These are phyloP conservation scores for Philopedon plagiatum DNA, from an alignment of 2,888 invertebrate genomes.

Conservation along the genomic window DNA sequence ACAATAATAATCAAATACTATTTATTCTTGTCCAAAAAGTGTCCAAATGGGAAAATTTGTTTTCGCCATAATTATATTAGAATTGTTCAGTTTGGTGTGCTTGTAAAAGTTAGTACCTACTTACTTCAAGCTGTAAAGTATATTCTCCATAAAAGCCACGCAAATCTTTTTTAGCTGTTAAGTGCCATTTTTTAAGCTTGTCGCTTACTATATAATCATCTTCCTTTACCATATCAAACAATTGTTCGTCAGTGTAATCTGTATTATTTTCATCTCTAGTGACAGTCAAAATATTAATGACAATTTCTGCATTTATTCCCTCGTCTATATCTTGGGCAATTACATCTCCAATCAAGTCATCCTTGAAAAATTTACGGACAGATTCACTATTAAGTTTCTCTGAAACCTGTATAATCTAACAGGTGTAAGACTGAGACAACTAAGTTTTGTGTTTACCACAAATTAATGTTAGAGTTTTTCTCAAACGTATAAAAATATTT, in stretches of 20 bases:
- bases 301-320: slow-evolving; percentile 53
- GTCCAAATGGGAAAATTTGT: too few species aligned
- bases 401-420: too few species aligned
- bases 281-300: slow-evolving; percentile 61
- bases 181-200: slow-evolving; percentile 64
- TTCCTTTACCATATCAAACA: slow-evolving; percentile 55
- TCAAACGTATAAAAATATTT: too few species aligned
- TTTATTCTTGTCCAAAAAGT: too few species aligned
- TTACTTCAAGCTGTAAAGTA: slow-evolving; percentile 71
- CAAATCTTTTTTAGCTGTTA: slow-evolving; percentile 69
- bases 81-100: too few species aligned
- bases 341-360: slow-evolving; percentile 53
- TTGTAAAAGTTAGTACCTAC: slow-evolving; percentile 24
- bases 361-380: slow-evolving; percentile 57
- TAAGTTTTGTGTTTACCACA: too few species aligned
- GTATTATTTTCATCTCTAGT: slow-evolving; percentile 67
- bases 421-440: too few species aligned
- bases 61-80: too few species aligned
- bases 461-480: too few species aligned
- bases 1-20: too few species aligned
- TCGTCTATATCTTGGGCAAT: slow-evolving; percentile 54
- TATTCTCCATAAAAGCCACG: slow-evolving; percentile 74
- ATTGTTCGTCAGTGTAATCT: slow-evolving; percentile 63
- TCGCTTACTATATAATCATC: slow-evolving; percentile 60
- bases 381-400: too few species aligned